phyloP scores from a whole-genome alignment of 2,888 invertebrate species.

The Plutella xylostella region DNA sequence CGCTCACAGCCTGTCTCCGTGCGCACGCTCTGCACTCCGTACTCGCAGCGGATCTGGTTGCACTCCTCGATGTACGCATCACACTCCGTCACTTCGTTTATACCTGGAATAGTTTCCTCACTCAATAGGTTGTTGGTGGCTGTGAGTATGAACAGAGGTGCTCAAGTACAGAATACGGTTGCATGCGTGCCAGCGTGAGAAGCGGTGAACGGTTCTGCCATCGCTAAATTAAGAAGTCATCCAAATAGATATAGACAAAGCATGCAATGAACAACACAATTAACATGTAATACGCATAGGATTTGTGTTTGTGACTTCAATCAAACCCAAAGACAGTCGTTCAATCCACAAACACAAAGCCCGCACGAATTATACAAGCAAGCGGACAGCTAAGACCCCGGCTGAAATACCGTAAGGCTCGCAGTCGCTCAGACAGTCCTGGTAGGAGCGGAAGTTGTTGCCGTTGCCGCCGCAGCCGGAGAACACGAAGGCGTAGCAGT shows the following conservation, averaged over 20 bases:
- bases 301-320: no score
- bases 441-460: conserved; percentile 84
- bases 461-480: conserved; percentile 89
- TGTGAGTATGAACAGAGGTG: no score
- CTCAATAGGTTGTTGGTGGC: no score
- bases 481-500: conserved; percentile 85
- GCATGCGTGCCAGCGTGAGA: no score
- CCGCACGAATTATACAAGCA: neutral
- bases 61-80: conserved; percentile 72
- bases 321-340: conserved; percentile 1
- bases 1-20: conserved; percentile 71
- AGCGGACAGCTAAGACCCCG: conserved; percentile 7
- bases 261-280: no score
- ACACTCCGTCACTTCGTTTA: conserved; percentile 59
- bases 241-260: no score
- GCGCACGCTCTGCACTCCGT: conserved; percentile 73
- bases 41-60: conserved; percentile 73
- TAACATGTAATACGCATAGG: no score
- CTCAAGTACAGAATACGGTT: no score
- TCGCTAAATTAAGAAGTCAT: no score
- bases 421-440: conserved; percentile 70
- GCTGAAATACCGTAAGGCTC: conserved; percentile 12
- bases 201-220: no score
- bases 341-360: neutral
- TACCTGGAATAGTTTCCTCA: no score